Base-by-base conservation (phyloP, 2,113 vertebrate species). In the Neodontobutis hainanensis region DNA sequence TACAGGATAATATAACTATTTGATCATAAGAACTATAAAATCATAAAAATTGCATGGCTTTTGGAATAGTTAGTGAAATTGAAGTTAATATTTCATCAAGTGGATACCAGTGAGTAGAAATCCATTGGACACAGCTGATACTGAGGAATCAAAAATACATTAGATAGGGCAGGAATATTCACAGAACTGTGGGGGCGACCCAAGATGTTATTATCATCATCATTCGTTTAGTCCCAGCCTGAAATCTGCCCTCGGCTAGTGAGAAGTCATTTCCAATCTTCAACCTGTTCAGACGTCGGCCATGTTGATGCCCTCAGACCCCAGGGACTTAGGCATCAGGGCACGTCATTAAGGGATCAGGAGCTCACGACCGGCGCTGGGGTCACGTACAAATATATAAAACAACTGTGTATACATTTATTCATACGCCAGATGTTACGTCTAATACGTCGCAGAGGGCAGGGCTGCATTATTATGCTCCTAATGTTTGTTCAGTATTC, bases 41-140 rank as follows among this genome's bases (percentile, higher is more conserved):
- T 63, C 53, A 52, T 74, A 40, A 77, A 78, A 60, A 69, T 71
- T 81, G 55, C 61, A 77, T 50, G 44, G 40, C 32, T 47, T 61
- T 71, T 62, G 65, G 60, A 72, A 60, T 36, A 81, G 47, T 53
- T 55, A n/a, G 56, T 11, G 35, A 76, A 81, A 83, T 66, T 68
- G 56, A 61, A 84, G 77, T 69, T 63, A 77, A 87, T 80, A 84
- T 85, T 83, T 74, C 10, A 76, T 82, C 44, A 69, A 74, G 70
- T 15, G 35, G 64, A 52, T 15, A 44, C 46, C 57, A 60, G 62
- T 53, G 38, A 74, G 66, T 35, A 16, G 45, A 32, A 15, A 50
- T 68, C 61, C 68, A 43, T 46, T 68, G 34, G 70, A 68, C 61
- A 60, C 11, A 38, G 62, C 61, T 65, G 34, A 73, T 82, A 64